Percentiles rank a stretch among this genome's conserved stretches.
phyloP scores from a whole-genome alignment of 2,888 invertebrate genomes.

The Caenorhabditis doughertyi region DNA sequence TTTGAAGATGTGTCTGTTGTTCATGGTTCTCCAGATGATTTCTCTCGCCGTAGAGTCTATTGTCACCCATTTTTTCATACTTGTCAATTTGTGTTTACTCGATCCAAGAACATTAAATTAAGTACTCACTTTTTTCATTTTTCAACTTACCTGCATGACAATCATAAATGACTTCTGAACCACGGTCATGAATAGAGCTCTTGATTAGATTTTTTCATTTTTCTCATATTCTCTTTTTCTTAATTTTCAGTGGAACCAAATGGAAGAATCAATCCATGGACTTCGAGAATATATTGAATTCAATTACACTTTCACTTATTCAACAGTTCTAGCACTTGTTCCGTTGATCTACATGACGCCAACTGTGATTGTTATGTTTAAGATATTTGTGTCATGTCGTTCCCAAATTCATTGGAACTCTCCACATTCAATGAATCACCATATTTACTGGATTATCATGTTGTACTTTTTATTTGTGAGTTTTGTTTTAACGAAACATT shows the following conservation, averaged over 20 bases:
- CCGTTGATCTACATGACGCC: conserved; percentile 45
- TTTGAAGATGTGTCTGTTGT: neutral
- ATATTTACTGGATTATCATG: conserved; percentile 43
- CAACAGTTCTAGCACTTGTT: conserved; percentile 16
- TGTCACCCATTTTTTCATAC: neutral
- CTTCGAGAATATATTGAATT: conserved; percentile 18
- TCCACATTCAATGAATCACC: conserved; percentile 40
- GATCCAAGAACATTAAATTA: conserved; percentile 35
- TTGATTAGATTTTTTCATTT: conserved; percentile 12
- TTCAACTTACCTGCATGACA: too few species aligned
- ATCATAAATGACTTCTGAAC: too few species aligned
- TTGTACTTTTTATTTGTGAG: conserved; percentile 43
- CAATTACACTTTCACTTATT: conserved; percentile 19
- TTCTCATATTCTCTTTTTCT: neutral
- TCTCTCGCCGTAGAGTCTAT: neutral
- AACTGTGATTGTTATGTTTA: conserved; percentile 20
- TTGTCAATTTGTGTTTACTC: neutral
- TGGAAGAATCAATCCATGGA: conserved; percentile 34
- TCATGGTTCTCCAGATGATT: neutral
- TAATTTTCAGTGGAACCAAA: neutral
- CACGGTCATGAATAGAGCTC: conserved; percentile 3
- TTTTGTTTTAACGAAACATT: neutral
- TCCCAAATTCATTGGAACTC: conserved; percentile 17
- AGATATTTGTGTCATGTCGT: conserved; percentile 28
- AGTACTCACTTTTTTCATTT: neutral